These are phyloP conservation scores for Isurus oxyrinchus DNA, from an alignment of 2,113 vertebrate genomes.

Conservation along the genomic window DNA sequence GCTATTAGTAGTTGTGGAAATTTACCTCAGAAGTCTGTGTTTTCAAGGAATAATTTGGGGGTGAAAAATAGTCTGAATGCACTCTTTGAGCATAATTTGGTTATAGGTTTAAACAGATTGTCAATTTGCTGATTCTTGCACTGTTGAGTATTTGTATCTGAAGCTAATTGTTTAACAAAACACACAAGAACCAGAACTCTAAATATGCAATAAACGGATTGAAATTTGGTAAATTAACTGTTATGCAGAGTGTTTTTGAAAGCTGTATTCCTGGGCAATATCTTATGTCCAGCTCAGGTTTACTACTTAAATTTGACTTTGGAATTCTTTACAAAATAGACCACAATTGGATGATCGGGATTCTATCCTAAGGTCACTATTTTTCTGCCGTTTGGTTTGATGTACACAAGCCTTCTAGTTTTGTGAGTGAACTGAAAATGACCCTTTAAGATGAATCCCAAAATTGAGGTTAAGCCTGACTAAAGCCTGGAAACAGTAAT, in stretches of 20 bases:
- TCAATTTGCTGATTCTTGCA: background rate
- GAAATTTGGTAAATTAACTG: background rate
- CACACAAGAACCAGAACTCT: background rate
- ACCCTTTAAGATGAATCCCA: background rate
- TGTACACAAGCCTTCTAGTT: background rate
- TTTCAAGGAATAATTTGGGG: background rate
- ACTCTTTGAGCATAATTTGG: background rate
- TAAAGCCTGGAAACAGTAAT: background rate
- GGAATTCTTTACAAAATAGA: background rate
- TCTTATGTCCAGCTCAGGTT: background rate
- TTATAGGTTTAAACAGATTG: background rate
- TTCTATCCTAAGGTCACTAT: background rate
- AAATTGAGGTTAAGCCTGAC: background rate
- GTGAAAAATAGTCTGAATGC: background rate
- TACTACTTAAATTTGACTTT: background rate
- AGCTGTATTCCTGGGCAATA: background rate
- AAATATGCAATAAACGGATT: background rate
- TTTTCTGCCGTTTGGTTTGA: background rate
- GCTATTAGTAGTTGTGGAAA: background rate
- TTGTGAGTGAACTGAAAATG: background rate
- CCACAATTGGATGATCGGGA: background rate
- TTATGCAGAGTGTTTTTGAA: background rate
- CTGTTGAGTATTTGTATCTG: background rate
- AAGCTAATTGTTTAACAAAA: background rate
- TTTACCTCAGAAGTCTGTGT: background rate